phyloP scores from a whole-genome alignment of 2,888 invertebrate genomes.

The Zhengitettix transpicula region DNA sequence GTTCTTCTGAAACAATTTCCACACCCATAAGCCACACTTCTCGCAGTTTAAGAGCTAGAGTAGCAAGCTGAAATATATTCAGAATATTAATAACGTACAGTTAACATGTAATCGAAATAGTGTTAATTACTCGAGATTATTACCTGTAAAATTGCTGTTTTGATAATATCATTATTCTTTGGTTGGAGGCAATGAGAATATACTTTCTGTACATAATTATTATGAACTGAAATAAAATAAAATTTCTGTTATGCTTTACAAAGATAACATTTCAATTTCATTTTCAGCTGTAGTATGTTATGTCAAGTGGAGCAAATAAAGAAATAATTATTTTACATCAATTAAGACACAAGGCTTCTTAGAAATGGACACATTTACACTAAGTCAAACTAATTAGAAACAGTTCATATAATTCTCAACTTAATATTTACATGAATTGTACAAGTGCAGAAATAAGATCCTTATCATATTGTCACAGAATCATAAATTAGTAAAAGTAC shows the following conservation, averaged over 20 bases:
- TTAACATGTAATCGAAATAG: neutral
- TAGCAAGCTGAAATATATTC: neutral
- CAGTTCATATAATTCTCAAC: too few species aligned
- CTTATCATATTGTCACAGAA: too few species aligned
- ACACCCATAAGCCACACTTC: conserved; percentile 1
- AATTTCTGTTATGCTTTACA: neutral
- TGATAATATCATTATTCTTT: conserved; percentile 5
- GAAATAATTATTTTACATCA: too few species aligned
- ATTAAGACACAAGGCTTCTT: too few species aligned
- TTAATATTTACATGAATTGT: too few species aligned
- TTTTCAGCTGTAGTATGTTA: too few species aligned
- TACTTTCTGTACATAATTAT: conserved; percentile 22
- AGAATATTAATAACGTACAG: neutral
- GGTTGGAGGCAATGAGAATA: conserved; percentile 9
- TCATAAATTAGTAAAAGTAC: too few species aligned
- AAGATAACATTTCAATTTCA: too few species aligned
- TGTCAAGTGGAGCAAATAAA: too few species aligned
- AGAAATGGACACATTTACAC: too few species aligned
- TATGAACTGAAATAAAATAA: conserved; percentile 19
- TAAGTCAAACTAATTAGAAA: too few species aligned
- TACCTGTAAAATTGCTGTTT: conserved; percentile 8
- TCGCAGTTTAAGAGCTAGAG: neutral
- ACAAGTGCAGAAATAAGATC: too few species aligned
- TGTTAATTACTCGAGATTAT: neutral
- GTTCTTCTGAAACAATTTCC: neutral